phyloP scores from a whole-genome alignment of 2,113 vertebrate genomes.

The Scomber colias region DNA sequence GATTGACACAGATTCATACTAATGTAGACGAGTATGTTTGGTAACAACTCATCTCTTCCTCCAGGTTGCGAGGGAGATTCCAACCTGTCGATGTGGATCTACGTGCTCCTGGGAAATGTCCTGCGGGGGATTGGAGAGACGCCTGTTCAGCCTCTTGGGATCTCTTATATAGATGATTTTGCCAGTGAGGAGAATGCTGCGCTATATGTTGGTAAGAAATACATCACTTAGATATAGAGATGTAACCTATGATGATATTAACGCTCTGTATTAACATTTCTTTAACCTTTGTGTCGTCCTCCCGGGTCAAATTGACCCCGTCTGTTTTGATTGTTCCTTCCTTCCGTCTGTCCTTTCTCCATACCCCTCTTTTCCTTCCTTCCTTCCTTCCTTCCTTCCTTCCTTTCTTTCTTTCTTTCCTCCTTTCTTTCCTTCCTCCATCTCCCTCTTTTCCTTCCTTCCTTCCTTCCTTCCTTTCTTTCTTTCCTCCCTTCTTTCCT shows the following conservation, averaged over 20 bases:
- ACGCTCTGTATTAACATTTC: too few species aligned
- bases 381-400: too few species aligned
- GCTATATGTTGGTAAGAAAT: constrained; percentile 91
- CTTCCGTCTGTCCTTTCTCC: too few species aligned
- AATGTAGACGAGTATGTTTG: not conserved
- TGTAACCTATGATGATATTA: not conserved
- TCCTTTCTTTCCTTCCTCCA: too few species aligned
- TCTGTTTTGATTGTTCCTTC: too few species aligned
- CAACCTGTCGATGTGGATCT: constrained; percentile 91
- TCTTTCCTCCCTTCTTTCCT: too few species aligned
- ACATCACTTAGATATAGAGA: not conserved
- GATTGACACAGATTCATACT: not conserved
- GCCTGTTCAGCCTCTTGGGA: constrained; percentile 90
- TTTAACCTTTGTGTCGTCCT: too few species aligned
- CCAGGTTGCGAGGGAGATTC: constrained; percentile 87
- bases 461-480: too few species aligned
- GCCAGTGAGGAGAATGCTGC: constrained; percentile 92
- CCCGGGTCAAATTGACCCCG: too few species aligned
- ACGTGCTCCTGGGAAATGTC: constrained; percentile 91
- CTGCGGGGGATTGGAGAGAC: constrained; percentile 94
- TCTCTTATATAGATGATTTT: constrained; percentile 95
- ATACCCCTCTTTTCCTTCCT: too few species aligned
- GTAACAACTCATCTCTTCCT: not conserved
- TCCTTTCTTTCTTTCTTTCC: too few species aligned
- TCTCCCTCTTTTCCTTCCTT: too few species aligned